A percentile compares a stretch with the other conserved stretches of the same genome.
These are phyloP conservation scores for Oxyruncus cristatus DNA, from an alignment of 2,113 vertebrate genomes.

Conservation along the genomic window DNA sequence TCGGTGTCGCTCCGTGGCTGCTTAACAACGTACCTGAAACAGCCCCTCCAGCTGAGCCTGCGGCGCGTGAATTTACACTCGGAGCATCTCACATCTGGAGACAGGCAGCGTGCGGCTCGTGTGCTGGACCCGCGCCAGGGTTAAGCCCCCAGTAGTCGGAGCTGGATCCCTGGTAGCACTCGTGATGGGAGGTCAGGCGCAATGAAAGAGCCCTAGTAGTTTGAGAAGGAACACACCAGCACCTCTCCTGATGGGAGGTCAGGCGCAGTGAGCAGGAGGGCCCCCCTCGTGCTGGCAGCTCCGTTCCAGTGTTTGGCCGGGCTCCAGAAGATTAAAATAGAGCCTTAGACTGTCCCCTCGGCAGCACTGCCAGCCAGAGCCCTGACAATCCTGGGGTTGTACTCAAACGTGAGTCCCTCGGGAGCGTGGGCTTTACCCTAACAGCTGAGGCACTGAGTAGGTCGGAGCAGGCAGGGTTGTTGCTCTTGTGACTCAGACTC, in stretches of 20 bases:
- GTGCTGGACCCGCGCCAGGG: constrained; percentile 29
- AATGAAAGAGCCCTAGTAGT: constrained; percentile 66
- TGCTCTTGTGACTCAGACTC: constrained; percentile 32
- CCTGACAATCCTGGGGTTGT: constrained; percentile 68
- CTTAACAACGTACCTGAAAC: background rate
- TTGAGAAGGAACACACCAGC: constrained; percentile 62
- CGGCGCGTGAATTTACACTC: background rate
- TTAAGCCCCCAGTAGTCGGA: constrained; percentile 31
- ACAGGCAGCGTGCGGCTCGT: constrained; percentile 11
- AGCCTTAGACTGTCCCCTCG: constrained; percentile 67
- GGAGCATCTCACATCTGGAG: constrained; percentile 55
- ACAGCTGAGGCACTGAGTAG: constrained; percentile 60
- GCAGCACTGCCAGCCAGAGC: constrained; percentile 48
- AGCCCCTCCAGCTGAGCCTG: background rate
- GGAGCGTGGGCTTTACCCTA: constrained; percentile 49
- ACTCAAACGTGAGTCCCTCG: constrained; percentile 52
- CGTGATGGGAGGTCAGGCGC: constrained; percentile 63
- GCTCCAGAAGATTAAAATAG: constrained; percentile 69
- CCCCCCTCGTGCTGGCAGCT: constrained; percentile 63
- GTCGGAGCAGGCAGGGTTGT: constrained; percentile 3
- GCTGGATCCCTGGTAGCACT: constrained; percentile 62
- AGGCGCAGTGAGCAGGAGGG: constrained; percentile 57
- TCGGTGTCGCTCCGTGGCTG: fast-evolving
- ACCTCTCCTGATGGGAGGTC: constrained; percentile 69
- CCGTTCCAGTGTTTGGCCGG: constrained; percentile 50